A percentile compares a stretch with the other conserved stretches of the same genome.
These are phyloP conservation scores for Drosophila paucipuncta DNA, from an alignment of 2,888 invertebrate genomes.

Conservation along the genomic window DNA sequence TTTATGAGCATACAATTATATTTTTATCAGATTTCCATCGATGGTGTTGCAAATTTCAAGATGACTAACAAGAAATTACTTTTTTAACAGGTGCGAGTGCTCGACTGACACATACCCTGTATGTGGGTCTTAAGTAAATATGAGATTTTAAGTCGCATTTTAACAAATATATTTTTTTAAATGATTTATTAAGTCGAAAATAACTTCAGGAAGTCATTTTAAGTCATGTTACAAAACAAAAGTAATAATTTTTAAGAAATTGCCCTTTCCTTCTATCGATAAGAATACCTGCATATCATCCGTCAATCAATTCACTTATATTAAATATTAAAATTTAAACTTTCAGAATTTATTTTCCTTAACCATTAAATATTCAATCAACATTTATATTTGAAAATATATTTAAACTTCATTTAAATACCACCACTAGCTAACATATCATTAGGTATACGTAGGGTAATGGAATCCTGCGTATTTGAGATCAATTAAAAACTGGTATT, in stretches of 20 bases:
- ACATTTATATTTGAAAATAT: not conserved
- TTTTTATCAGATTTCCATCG: not conserved
- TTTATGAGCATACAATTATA: not conserved
- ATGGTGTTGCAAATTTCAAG: not conserved
- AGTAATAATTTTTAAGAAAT: not conserved
- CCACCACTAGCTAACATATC: not conserved
- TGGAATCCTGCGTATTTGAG: constrained; percentile 14
- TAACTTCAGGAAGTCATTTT: not conserved
- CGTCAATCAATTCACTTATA: not conserved
- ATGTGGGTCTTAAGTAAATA: not conserved
- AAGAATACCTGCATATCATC: not conserved
- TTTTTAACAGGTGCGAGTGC: not conserved
- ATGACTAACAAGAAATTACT: not conserved
- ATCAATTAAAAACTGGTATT: constrained; percentile 65
- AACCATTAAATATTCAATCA: not conserved
- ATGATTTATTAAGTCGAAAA: not conserved
- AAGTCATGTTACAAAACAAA: not conserved
- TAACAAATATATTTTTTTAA: not conserved
- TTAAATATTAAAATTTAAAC: not conserved
- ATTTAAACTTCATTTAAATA: not conserved
- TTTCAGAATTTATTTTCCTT: not conserved
- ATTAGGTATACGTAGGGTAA: not conserved
- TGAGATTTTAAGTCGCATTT: not conserved
- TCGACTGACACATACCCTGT: not conserved
- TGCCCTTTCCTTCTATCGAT: not conserved